Evolutionary conservation across 2,888 invertebrate genomes (phyloP).

Genomic region (Drosophila basisetae): DNA sequence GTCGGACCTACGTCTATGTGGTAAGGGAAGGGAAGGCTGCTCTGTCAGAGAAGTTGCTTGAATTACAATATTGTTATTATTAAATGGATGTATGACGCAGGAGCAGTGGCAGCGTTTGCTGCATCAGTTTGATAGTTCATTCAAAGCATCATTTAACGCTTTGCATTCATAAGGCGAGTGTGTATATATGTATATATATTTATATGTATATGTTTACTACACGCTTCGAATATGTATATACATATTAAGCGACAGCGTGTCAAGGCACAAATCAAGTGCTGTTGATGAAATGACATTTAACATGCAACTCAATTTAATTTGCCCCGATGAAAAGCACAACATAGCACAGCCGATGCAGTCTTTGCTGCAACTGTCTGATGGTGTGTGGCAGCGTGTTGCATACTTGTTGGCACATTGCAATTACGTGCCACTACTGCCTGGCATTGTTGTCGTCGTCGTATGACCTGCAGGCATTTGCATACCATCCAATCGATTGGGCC

Average conservation of each 20-base stretch:
- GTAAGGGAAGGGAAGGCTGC: conserved; percentile 26
- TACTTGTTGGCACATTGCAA: conserved; percentile 68
- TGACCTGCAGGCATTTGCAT: conserved; percentile 70
- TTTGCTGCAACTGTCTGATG: conserved; percentile 31
- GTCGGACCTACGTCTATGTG: conserved; percentile 52
- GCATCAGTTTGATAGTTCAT: conserved; percentile 73
- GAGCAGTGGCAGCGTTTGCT: conserved; percentile 46
- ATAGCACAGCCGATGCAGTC: conserved; percentile 25
- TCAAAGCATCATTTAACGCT: conserved; percentile 75
- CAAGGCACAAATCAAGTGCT: conserved; percentile 72
- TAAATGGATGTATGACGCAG: conserved; percentile 78
- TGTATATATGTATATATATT: not conserved
- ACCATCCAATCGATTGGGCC: conserved; percentile 51
- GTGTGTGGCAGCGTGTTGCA: conserved; percentile 40
- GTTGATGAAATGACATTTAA: conserved; percentile 78
- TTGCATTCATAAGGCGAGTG: conserved; percentile 53
- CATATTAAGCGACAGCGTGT: conserved; percentile 51
- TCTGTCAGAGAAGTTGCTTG: conserved; percentile 79
- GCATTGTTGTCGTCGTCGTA: conserved; percentile 37
- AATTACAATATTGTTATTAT: conserved; percentile 83
- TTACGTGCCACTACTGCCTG: conserved; percentile 63
- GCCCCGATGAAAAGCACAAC: conserved; percentile 51
- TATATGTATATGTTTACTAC: conserved; percentile 18
- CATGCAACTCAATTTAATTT: conserved; percentile 80
- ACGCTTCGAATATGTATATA: conserved; percentile 21